phyloP scores from a whole-genome alignment of 1,140 invertebrate species.

The Glossosoma conforme region DNA sequence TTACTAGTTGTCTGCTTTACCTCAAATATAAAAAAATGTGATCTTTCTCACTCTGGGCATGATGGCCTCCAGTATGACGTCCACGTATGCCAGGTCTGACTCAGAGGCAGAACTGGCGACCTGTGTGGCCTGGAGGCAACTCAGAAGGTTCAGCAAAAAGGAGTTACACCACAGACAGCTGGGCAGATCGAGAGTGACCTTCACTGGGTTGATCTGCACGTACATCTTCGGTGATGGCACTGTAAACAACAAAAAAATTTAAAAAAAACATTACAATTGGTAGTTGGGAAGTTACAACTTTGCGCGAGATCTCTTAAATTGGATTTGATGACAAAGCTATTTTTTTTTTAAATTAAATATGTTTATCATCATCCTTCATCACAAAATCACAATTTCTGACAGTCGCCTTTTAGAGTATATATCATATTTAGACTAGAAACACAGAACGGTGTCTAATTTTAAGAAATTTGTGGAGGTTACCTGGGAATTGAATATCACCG shows the following conservation, averaged over 20 bases:
- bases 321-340: background rate
- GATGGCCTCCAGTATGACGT: conserved; percentile 84
- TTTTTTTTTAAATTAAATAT: conserved; percentile 1
- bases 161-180: conserved; percentile 91
- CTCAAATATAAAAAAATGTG: conserved; percentile 16
- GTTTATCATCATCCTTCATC: no score
- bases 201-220: conserved; percentile 82
- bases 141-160: conserved; percentile 85
- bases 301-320: no score
- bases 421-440: no score
- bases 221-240: conserved; percentile 91
- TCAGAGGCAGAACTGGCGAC: conserved; percentile 33
- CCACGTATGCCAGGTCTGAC: conserved; percentile 66
- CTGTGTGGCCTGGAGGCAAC: conserved; percentile 43
- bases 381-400: no score
- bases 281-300: no score
- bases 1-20: no score
- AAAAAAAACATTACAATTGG: no score
- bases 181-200: conserved; percentile 76
- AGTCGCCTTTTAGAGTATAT: no score
- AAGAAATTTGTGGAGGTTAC: conserved; percentile 55
- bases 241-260: conserved; percentile 41
- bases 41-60: conserved; percentile 70
- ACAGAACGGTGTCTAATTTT: no score
- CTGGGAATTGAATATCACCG: conserved; percentile 85